phyloP scores from a whole-genome alignment of 2,113 vertebrate genomes.

The Cisticola juncidis region DNA sequence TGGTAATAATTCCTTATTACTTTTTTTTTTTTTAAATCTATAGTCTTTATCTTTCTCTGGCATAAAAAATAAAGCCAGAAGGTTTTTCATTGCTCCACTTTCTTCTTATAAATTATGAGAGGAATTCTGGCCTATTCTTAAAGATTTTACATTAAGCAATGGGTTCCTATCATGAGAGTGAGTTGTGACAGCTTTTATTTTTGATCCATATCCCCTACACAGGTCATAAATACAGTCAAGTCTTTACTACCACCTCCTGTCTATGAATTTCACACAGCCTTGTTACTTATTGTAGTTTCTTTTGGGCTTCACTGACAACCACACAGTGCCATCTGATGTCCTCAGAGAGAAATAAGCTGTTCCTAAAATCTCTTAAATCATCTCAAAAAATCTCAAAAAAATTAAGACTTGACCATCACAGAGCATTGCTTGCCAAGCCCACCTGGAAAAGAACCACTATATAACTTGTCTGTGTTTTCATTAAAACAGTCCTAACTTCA shows the following conservation, averaged over 20 bases:
- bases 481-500: background rate
- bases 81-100: background rate
- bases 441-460: background rate
- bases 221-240: background rate
- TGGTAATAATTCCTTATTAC: no score
- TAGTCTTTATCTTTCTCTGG: background rate
- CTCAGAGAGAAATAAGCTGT: background rate
- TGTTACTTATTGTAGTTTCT: background rate
- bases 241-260: background rate
- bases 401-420: background rate
- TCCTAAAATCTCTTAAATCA: background rate
- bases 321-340: conserved; percentile 9
- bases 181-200: background rate
- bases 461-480: background rate
- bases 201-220: background rate
- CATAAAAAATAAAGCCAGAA: background rate
- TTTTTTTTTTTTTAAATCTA: background rate
- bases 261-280: background rate
- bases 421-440: background rate
- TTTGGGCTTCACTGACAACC: background rate
- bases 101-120: background rate
- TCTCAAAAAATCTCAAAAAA: background rate
- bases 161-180: background rate
- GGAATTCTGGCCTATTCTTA: background rate
- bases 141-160: background rate